Evolutionary conservation across 2,888 invertebrate genomes (phyloP).

Genomic region (Leptodirus hochenwartii): DNA sequence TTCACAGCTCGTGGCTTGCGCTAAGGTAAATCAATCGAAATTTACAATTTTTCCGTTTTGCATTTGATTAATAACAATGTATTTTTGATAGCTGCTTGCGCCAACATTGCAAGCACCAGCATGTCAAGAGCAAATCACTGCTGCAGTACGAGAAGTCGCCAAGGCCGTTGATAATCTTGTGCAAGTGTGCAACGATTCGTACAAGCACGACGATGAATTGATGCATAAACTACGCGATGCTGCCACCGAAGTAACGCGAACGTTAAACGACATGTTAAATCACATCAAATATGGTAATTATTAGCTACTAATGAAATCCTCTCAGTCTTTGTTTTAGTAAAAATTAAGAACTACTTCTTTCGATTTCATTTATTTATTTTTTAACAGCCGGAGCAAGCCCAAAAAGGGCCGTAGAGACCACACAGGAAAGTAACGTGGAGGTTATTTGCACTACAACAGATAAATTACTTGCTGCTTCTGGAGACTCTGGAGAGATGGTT

Average conservation of each 20-base stretch:
- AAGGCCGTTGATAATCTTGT: slow-evolving; percentile 81
- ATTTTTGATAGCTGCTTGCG: slow-evolving; percentile 46
- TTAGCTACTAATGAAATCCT: too few species aligned
- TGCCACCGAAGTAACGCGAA: slow-evolving; percentile 73
- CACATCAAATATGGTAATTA: too few species aligned
- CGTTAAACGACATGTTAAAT: slow-evolving; percentile 73
- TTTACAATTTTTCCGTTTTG: slow-evolving; percentile 2
- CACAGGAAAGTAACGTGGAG: slow-evolving; percentile 70
- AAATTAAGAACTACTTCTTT: too few species aligned
- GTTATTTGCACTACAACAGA: slow-evolving; percentile 81
- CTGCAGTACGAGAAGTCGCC: slow-evolving; percentile 85
- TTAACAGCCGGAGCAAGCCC: slow-evolving; percentile 24
- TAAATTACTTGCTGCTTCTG: slow-evolving; percentile 64
- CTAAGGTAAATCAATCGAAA: slow-evolving; percentile 43
- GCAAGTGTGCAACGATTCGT: slow-evolving; percentile 55
- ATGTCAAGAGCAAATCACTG: slow-evolving; percentile 79
- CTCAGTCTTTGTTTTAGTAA: slow-evolving; percentile 29
- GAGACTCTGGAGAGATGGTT: slow-evolving; percentile 87
- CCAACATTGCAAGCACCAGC: slow-evolving; percentile 65
- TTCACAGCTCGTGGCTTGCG: slow-evolving; percentile 92
- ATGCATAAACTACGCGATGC: slow-evolving; percentile 65
- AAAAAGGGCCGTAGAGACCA: slow-evolving; percentile 41
- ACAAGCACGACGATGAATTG: slow-evolving; percentile 44
- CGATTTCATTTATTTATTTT: too few species aligned
- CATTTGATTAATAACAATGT: not conserved